Conservation (phyloP, 2,888 invertebrate species). For the Clusia tigrina region DNA sequence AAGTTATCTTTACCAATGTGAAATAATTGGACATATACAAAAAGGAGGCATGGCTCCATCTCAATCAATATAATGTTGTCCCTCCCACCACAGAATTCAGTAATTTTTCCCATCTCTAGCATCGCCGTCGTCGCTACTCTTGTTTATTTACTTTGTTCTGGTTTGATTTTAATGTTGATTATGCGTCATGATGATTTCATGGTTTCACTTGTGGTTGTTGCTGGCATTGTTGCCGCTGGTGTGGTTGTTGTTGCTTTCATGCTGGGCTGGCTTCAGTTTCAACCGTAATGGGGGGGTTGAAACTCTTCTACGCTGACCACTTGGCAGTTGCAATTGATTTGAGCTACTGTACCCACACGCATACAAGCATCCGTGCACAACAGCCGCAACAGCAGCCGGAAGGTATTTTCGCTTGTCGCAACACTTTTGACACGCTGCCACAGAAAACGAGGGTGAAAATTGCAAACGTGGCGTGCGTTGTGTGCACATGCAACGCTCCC, state of each 20-base stretch:
- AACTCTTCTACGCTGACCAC: slow-evolving; percentile 38
- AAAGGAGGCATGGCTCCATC: no score
- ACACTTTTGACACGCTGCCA: neutral
- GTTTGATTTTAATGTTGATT: slow-evolving; percentile 28
- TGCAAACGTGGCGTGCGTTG: neutral
- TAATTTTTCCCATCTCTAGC: no score
- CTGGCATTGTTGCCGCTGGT: slow-evolving; percentile 19
- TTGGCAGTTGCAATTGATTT: slow-evolving; percentile 37
- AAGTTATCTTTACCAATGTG: no score
- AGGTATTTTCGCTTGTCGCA: slow-evolving; percentile 4
- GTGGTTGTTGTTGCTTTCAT: slow-evolving; percentile 29
- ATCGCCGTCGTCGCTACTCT: neutral
- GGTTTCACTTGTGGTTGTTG: slow-evolving; percentile 42
- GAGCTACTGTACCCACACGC: no score
- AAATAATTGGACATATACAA: no score
- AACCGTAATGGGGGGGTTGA: neutral
- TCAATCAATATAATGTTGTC: neutral
- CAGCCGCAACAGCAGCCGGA: neutral
- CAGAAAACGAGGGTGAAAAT: neutral
- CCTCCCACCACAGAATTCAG: neutral
- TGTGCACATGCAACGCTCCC: slow-evolving; percentile 12
- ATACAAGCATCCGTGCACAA: no score
- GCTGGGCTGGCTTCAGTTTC: slow-evolving; percentile 22
- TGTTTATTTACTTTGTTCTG: slow-evolving; percentile 41
- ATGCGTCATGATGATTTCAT: slow-evolving; percentile 45